phyloP scores from a whole-genome alignment of 2,888 invertebrate species.

The Pyrrhia umbra region DNA sequence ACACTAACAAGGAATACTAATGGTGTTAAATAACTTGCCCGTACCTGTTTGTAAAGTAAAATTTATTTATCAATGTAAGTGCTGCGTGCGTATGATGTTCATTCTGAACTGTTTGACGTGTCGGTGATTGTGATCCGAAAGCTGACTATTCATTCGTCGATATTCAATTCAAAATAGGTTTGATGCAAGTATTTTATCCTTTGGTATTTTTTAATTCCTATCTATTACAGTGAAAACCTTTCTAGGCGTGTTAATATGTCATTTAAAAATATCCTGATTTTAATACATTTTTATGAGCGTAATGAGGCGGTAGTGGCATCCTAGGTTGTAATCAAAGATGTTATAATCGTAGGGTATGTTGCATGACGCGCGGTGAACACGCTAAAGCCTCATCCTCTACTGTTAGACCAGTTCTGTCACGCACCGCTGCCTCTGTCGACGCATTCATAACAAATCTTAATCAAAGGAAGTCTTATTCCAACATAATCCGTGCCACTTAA shows the following conservation, averaged over 20 bases:
- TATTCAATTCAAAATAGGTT: slow-evolving; percentile 5
- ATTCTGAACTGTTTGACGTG: slow-evolving; percentile 41
- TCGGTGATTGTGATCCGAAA: slow-evolving; percentile 11
- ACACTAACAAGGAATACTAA: slow-evolving; percentile 63
- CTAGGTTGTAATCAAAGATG: slow-evolving; percentile 69
- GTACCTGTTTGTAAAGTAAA: slow-evolving; percentile 58
- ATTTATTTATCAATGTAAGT: slow-evolving; percentile 57
- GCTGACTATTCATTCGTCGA: not conserved
- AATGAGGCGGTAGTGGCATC: slow-evolving; percentile 70
- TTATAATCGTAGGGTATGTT: slow-evolving; percentile 70
- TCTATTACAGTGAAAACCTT: slow-evolving; percentile 7
- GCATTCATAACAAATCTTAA: slow-evolving; percentile 67
- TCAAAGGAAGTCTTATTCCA: slow-evolving; percentile 67
- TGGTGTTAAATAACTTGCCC: slow-evolving; percentile 45
- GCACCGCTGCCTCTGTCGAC: slow-evolving; percentile 63
- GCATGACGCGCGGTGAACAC: slow-evolving; percentile 65
- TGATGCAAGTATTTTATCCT: not conserved
- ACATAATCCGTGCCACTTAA: slow-evolving; percentile 65
- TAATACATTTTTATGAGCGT: slow-evolving; percentile 61
- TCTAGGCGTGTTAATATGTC: slow-evolving; percentile 34
- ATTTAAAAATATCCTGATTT: slow-evolving; percentile 47
- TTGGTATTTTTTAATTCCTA: slow-evolving; percentile 5
- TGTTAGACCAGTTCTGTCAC: slow-evolving; percentile 72
- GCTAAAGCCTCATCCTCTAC: slow-evolving; percentile 52
- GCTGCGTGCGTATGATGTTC: slow-evolving; percentile 37